Base-by-base conservation (phyloP, 2,797 vertebrate genomes). In the Chloroceryle inda region DNA sequence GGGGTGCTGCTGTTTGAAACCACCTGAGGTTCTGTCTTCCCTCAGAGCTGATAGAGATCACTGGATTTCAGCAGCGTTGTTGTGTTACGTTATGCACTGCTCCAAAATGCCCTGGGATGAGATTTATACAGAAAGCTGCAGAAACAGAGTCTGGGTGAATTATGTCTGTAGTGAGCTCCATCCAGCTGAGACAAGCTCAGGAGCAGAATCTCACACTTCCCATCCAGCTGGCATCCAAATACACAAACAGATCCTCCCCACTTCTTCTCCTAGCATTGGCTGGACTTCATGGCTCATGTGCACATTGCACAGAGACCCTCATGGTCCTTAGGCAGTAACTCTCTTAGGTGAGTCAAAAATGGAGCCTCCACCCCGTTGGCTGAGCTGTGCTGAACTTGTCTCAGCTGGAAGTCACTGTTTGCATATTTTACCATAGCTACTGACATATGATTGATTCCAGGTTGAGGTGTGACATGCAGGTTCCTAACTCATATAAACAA, bases 371-470 rank as follows among this genome's bases (percentile, higher is more conserved):
- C 92, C 94, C 95, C 50, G 1, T 4, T 69, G 95, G 89, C 92
- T 49, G 0, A 83, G 93, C 84, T 13, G 18, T 71, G 76, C 82
- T 49, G 73, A 93, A 67, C 94, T 93, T 97, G 95, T 96, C 91
- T 87, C 85, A 49, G 96, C 97, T 96, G 85, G 94, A 97, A 97
- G 92, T 10, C 77, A 35, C 91, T 89, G 89, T 79, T 92, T 92
- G 91, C 82, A 6, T 74, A 4, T 85, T 94, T 94, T 95, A 49
- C 95, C 91, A 84, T 56, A 78, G 94, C 92, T 94, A 29, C 95
- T 85, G 84, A 52, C 44, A 86, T 44, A 71, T 44, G 87, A 69
- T 63, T 89, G 95, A 93, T 95, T 88, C 93, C 94, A 86, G 90
- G 90, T 69, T 47, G 81, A 92, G 93, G 93, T 61, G 23, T 83